These are phyloP conservation scores for Acholoe squamosa DNA, from an alignment of 2,888 invertebrate genomes.

Conservation along the genomic window DNA sequence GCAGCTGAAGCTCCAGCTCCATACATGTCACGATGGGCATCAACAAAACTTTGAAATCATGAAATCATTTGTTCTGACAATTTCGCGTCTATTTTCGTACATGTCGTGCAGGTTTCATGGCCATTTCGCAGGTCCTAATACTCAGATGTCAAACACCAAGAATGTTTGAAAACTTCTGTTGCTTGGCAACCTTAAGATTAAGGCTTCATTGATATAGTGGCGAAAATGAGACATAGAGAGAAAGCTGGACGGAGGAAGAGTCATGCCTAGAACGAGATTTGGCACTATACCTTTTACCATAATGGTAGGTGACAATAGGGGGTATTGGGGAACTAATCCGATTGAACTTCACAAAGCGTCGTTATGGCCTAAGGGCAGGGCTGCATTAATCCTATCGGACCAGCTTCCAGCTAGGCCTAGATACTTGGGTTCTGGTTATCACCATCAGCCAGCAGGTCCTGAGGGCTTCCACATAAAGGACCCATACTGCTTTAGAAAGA, in stretches of 20 bases:
- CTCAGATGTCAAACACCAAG: too few species aligned
- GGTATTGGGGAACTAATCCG: background rate
- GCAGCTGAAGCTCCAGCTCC: too few species aligned
- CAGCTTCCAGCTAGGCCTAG: background rate
- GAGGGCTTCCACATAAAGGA: background rate
- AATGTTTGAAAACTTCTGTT: too few species aligned
- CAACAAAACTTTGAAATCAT: too few species aligned
- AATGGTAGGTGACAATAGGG: background rate
- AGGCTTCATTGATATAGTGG: too few species aligned
- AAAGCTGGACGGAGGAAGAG: background rate
- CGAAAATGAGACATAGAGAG: too few species aligned
- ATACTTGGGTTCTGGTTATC: background rate
- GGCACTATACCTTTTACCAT: background rate
- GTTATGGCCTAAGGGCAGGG: background rate
- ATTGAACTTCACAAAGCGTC: slow-evolving; percentile 2
- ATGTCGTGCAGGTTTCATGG: too few species aligned
- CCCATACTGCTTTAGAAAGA: background rate
- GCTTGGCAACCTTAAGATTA: too few species aligned
- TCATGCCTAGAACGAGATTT: background rate
- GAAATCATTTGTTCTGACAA: too few species aligned
- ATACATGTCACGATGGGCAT: too few species aligned
- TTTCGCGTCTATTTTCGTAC: too few species aligned
- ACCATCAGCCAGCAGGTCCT: background rate
- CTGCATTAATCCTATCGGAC: background rate
- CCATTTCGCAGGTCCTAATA: too few species aligned